These are phyloP conservation scores for Drosophila azteca DNA, from an alignment of 1,140 invertebrate genomes.

Conservation along the genomic window DNA sequence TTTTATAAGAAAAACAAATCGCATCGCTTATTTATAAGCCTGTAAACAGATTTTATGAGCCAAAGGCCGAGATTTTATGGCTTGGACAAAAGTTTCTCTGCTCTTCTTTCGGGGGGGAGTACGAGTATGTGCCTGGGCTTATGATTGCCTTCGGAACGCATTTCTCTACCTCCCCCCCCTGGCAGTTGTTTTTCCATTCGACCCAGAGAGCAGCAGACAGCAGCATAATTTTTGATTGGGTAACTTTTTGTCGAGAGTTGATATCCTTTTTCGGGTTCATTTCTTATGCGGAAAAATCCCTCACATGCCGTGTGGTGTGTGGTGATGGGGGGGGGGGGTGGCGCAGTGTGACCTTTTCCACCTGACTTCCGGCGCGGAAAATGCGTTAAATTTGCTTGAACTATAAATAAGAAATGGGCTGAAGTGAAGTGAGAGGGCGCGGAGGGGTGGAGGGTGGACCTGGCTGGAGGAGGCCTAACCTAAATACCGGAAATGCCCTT, in stretches of 20 bases:
- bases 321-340: slow-evolving; percentile 8
- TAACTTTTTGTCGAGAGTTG: slow-evolving; percentile 48
- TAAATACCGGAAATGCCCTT: slow-evolving; percentile 80
- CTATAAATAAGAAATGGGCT: slow-evolving; percentile 49
- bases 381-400: slow-evolving; percentile 51
- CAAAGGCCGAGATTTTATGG: neutral
- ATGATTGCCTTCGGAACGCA: slow-evolving; percentile 53
- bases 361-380: slow-evolving; percentile 43
- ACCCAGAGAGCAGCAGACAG: slow-evolving; percentile 1
- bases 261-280: slow-evolving; percentile 28
- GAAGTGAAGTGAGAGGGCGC: neutral
- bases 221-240: slow-evolving; percentile 67
- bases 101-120: neutral
- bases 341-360: slow-evolving; percentile 49
- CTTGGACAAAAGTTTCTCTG: slow-evolving; percentile 29
- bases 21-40: slow-evolving; percentile 72
- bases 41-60: slow-evolving; percentile 80
- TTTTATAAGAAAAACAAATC: slow-evolving; percentile 78
- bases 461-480: slow-evolving; percentile 8
- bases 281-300: slow-evolving; percentile 56
- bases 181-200: slow-evolving; percentile 43
- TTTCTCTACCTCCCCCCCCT: slow-evolving; percentile 31
- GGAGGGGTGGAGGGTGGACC: neutral
- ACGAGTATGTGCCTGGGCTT: slow-evolving; percentile 40
- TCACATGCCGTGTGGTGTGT: slow-evolving; percentile 32